phyloP scores from a whole-genome alignment of 1,140 invertebrate species.

The Brachionus rubens region DNA sequence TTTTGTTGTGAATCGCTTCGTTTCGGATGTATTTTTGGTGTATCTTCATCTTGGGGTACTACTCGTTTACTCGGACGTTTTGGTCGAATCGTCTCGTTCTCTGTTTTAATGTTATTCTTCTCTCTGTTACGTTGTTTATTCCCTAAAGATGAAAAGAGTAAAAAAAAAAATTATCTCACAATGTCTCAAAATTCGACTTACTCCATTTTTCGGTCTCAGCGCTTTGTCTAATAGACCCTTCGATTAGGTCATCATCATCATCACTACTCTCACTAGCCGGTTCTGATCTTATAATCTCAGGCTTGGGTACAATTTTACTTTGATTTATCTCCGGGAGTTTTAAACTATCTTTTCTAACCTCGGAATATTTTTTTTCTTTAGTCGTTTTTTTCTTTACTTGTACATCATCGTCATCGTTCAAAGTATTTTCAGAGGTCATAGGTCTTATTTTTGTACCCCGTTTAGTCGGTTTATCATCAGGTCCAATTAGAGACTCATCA shows the following conservation, averaged over 20 bases:
- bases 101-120: background rate
- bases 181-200: background rate
- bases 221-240: background rate
- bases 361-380: too few species aligned
- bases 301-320: background rate
- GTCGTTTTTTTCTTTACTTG: too few species aligned
- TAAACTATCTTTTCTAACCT: too few species aligned
- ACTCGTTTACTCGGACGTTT: background rate
- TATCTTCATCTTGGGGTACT: background rate
- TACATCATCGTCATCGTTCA: background rate
- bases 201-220: conserved; percentile 18
- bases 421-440: background rate
- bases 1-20: background rate
- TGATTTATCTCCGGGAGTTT: background rate
- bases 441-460: background rate
- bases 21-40: background rate
- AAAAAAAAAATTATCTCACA: too few species aligned
- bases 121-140: conserved; percentile 21
- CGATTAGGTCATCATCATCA: background rate
- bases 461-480: background rate
- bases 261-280: background rate
- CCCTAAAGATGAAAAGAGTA: background rate
- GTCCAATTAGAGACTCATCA: background rate
- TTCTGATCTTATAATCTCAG: background rate
- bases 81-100: background rate